phyloP scores from a whole-genome alignment of 2,797 vertebrate species.

The Acridotheres tristis region DNA sequence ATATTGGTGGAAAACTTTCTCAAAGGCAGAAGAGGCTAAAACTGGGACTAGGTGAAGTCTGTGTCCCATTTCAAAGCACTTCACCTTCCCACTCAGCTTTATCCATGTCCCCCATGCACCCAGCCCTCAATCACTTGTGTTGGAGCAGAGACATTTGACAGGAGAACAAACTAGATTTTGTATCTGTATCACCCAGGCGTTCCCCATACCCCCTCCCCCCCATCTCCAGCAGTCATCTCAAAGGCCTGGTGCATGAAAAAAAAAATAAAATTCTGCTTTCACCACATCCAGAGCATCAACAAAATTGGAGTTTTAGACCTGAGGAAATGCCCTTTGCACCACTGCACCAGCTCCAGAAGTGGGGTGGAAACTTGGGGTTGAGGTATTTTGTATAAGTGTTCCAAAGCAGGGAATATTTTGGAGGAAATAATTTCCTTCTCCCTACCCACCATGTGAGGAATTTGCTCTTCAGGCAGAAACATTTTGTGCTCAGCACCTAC shows the following conservation, averaged over 20 bases:
- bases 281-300: neutral
- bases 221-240: neutral
- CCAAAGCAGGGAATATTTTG: neutral
- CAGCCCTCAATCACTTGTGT: neutral
- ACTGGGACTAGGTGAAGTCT: neutral
- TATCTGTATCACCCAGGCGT: neutral
- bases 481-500: neutral
- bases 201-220: too few relatives aligned
- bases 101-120: neutral
- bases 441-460: fast-evolving
- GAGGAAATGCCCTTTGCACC: neutral
- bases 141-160: neutral
- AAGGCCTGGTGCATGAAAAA: neutral
- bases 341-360: neutral
- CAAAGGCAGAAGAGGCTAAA: neutral
- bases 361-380: neutral
- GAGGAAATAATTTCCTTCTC: neutral
- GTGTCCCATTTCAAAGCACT: neutral
- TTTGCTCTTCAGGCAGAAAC: neutral
- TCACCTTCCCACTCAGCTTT: neutral
- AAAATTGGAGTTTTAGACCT: neutral
- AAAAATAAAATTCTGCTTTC: neutral
- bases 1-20: neutral
- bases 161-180: neutral
- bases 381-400: neutral